Percentiles rank a stretch among this genome's conserved stretches.
phyloP scores from a whole-genome alignment of 2,888 invertebrate genomes.

The Drosophila koepferae region DNA sequence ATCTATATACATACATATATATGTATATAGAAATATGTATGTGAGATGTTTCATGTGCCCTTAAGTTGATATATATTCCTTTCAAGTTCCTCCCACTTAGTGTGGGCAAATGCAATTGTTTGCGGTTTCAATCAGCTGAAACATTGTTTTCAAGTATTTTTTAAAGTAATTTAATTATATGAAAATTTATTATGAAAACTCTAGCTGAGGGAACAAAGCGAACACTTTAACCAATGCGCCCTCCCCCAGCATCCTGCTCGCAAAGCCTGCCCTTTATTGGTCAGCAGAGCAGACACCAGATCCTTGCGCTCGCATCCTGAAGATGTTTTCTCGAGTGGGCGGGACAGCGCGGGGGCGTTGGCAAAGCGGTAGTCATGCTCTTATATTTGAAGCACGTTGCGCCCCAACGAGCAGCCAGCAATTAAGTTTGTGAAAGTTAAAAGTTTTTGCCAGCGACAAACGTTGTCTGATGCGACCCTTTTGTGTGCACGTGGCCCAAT shows the following conservation, averaged over 20 bases:
- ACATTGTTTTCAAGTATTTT: conserved; percentile 24
- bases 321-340: background rate
- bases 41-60: background rate
- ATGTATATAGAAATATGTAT: background rate
- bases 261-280: conserved; percentile 23
- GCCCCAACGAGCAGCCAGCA: conserved; percentile 57
- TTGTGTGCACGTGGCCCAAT: conserved; percentile 71
- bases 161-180: conserved; percentile 31
- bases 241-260: background rate
- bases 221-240: conserved; percentile 19
- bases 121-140: conserved; percentile 29
- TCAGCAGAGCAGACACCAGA: conserved; percentile 40
- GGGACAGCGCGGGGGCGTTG: too few relatives aligned
- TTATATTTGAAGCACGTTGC: conserved; percentile 48
- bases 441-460: conserved; percentile 75
- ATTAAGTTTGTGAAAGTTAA: conserved; percentile 78
- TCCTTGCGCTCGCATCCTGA: conserved; percentile 10
- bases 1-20: background rate
- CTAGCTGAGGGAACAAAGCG: conserved; percentile 22
- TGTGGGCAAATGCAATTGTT: conserved; percentile 1
- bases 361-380: background rate
- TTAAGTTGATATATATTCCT: background rate
- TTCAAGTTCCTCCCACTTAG: conserved; percentile 7
- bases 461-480: conserved; percentile 70
- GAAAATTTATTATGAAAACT: conserved; percentile 42